A percentile compares a stretch with the other conserved stretches of the same genome.
phyloP scores from a whole-genome alignment of 2,113 vertebrate species.

The Egretta garzetta region DNA sequence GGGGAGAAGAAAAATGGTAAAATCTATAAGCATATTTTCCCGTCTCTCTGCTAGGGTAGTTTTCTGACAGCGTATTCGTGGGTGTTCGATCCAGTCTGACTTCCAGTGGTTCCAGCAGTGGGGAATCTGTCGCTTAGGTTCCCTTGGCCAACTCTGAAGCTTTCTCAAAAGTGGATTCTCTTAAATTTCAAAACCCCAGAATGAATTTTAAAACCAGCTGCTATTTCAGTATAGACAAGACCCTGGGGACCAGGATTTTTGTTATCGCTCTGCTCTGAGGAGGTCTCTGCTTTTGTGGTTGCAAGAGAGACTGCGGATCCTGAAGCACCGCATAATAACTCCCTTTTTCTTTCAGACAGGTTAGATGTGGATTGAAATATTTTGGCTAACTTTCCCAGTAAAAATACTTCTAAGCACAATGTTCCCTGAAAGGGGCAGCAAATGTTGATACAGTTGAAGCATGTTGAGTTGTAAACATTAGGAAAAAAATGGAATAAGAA shows the following conservation, averaged over 20 bases:
- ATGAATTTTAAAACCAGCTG: background rate
- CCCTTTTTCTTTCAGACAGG: background rate
- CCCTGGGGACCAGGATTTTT: background rate
- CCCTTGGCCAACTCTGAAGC: background rate
- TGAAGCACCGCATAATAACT: background rate
- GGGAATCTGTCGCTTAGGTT: rapidly evolving
- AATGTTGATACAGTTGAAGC: background rate
- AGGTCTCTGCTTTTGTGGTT: background rate
- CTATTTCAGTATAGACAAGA: background rate
- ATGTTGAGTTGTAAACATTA: background rate
- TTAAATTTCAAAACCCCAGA: background rate
- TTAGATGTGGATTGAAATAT: background rate
- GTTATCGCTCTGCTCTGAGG: background rate
- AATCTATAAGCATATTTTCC: constrained; percentile 13
- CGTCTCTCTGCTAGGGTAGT: background rate
- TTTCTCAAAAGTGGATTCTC: background rate
- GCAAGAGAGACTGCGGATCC: background rate
- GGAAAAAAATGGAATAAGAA: background rate
- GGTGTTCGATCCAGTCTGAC: background rate
- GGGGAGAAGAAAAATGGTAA: background rate
- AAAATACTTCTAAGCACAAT: background rate
- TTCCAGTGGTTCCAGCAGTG: background rate
- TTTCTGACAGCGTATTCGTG: background rate
- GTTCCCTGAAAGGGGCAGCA: background rate
- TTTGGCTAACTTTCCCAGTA: background rate